phyloP scores from a whole-genome alignment of 1,140 invertebrate genomes.

The Ostrea denselamellosa region DNA sequence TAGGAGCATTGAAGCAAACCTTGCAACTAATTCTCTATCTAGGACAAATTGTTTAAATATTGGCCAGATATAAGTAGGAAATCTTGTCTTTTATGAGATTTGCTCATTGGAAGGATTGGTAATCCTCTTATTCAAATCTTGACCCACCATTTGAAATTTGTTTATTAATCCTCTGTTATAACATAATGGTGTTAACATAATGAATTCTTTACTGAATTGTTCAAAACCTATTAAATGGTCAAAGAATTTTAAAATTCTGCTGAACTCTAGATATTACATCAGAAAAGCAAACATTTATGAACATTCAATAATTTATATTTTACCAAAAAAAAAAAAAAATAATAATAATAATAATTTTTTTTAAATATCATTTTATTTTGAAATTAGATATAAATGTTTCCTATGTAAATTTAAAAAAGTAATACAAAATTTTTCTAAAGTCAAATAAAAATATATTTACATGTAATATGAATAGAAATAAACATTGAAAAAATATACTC shows the following conservation, averaged over 20 bases:
- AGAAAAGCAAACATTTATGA: not conserved
- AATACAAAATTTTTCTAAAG: no score
- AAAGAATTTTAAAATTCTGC: not conserved
- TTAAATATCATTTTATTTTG: not conserved
- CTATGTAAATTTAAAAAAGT: no score
- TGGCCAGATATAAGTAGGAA: not conserved
- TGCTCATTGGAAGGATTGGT: not conserved
- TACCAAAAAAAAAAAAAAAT: no score
- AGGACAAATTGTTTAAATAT: not conserved
- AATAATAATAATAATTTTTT: not conserved
- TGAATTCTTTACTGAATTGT: not conserved
- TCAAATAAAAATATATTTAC: no score
- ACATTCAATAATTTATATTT: no score
- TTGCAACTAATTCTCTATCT: not conserved
- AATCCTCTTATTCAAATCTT: slow-evolving; percentile 2
- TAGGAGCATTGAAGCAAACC: not conserved
- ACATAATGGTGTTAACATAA: slow-evolving; percentile 8
- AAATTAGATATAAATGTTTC: no score
- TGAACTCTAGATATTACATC: not conserved
- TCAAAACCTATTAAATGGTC: slow-evolving; percentile 16
- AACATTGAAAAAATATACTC: no score
- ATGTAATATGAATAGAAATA: no score
- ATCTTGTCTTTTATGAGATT: not conserved
- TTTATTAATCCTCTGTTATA: not conserved
- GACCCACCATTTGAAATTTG: not conserved